Evolutionary conservation across 2,113 vertebrate genomes (phyloP).

Genomic region (Manacus vitellinus): DNA sequence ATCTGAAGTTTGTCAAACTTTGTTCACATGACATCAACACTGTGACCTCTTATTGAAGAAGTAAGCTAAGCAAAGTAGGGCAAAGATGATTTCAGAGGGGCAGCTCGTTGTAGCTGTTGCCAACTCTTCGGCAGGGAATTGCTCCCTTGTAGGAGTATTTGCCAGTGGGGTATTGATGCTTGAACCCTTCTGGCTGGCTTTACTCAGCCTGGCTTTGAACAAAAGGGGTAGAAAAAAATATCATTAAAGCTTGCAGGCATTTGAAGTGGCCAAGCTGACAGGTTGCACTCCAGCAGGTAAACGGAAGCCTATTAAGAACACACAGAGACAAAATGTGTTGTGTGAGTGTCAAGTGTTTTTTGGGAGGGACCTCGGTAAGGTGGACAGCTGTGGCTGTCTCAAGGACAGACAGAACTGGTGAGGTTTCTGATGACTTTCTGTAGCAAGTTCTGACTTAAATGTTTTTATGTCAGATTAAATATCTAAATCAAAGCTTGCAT

Average conservation of each 20-base stretch:
- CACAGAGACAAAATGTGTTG: constrained; percentile 59
- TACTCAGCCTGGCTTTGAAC: not conserved
- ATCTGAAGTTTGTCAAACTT: not conserved
- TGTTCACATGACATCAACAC: rapidly evolving
- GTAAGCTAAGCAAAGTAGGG: not conserved
- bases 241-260: not conserved
- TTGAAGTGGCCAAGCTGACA: constrained; percentile 52
- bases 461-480: not conserved
- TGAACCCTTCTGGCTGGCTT: not conserved
- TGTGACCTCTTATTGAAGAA: not conserved
- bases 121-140: not conserved
- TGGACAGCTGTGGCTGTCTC: not conserved
- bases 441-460: not conserved
- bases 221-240: not conserved
- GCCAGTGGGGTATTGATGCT: not conserved
- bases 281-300: constrained; percentile 57
- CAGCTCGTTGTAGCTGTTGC: not conserved
- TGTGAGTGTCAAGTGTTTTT: not conserved
- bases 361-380: not conserved
- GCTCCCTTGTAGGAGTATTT: not conserved
- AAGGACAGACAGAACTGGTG: not conserved
- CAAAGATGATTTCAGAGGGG: not conserved
- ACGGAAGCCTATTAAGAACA: constrained; percentile 52
- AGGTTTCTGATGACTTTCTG: not conserved
- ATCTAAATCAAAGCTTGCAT: not conserved